Evolutionary conservation across 2,113 vertebrate species (phyloP).

Genomic region (Brienomyrus longianalis): DNA sequence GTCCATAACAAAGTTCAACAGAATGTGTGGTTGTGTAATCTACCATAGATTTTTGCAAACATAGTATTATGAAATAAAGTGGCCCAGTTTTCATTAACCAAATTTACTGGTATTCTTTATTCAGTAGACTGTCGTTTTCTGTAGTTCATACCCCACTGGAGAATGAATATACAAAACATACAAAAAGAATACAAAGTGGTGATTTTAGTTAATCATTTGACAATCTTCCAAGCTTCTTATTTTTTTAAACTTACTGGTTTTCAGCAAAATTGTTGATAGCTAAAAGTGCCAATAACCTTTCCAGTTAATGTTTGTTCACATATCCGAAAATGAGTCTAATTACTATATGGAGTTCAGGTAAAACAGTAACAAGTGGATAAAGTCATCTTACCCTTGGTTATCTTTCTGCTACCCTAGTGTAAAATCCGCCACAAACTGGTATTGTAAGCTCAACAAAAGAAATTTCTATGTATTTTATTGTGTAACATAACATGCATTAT

Average conservation of each 20-base stretch:
- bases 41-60: neutral
- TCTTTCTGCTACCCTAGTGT: neutral
- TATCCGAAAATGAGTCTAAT: neutral
- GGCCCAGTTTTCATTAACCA: neutral
- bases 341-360: neutral
- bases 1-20: constrained; percentile 34
- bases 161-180: neutral
- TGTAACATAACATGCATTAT: neutral
- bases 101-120: neutral
- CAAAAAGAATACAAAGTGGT: neutral
- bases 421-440: neutral
- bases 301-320: neutral
- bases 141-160: neutral
- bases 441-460: neutral
- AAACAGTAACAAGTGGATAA: neutral
- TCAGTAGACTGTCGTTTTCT: neutral
- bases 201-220: neutral
- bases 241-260: neutral
- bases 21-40: constrained; percentile 26
- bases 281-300: neutral
- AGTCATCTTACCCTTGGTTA: neutral
- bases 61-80: constrained; percentile 12
- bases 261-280: neutral
- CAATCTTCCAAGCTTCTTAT: neutral
- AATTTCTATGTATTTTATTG: neutral